phyloP scores from a whole-genome alignment of 2,797 vertebrate species.

The Oreochromis grahami region DNA sequence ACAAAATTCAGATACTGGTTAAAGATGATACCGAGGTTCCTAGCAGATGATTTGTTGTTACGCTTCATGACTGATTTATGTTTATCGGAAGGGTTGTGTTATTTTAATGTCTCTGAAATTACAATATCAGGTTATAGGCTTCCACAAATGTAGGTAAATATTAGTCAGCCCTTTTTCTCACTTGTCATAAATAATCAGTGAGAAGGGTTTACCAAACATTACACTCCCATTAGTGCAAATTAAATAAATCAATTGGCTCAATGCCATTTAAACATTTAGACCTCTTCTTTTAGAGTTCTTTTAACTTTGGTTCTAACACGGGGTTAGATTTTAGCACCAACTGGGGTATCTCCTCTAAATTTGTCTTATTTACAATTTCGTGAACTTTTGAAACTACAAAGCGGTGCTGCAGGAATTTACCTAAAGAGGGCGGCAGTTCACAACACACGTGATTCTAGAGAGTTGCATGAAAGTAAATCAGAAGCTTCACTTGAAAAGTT shows the following conservation, averaged over 20 bases:
- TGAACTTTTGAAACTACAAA: not conserved
- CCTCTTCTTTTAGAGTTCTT: not conserved
- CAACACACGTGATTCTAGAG: not conserved
- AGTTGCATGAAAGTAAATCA: accelerated
- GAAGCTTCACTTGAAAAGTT: not conserved
- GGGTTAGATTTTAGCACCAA: not conserved
- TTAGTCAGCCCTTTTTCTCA: not conserved
- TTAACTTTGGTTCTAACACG: not conserved
- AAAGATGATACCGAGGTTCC: not conserved
- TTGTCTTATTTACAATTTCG: not conserved
- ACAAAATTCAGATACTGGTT: not conserved
- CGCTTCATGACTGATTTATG: not conserved
- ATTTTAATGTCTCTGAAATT: not conserved
- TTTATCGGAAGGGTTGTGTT: not conserved
- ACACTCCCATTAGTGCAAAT: not conserved
- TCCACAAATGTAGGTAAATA: not conserved
- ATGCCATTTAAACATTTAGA: not conserved
- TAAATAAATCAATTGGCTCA: not conserved
- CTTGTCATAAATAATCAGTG: not conserved
- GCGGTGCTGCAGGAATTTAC: not conserved
- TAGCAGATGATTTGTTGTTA: not conserved
- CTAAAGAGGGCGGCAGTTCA: slow-evolving; percentile 39
- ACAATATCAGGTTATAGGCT: not conserved
- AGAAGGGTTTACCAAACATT: not conserved
- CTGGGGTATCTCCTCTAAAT: not conserved